Evolutionary conservation across 1,140 invertebrate species (phyloP).

Genomic region (Microplitis demolitor): DNA sequence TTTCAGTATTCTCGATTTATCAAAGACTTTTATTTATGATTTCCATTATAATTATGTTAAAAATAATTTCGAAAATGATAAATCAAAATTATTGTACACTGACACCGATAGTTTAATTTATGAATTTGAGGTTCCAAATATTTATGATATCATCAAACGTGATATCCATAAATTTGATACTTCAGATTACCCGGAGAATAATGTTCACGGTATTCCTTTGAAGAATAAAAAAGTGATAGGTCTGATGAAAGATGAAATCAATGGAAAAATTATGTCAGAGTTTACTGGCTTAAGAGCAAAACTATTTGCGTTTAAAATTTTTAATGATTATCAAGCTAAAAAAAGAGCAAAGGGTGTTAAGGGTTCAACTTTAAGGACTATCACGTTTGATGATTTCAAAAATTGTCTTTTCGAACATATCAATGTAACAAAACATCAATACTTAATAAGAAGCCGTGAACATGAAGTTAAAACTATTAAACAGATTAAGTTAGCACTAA

Average conservation of each 20-base stretch:
- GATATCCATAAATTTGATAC: not conserved
- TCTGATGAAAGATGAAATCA: conserved; percentile 24
- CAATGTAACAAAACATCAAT: not conserved
- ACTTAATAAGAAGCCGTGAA: not conserved
- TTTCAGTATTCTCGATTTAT: not conserved
- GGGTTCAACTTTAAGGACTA: conserved; percentile 5
- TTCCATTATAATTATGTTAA: not conserved
- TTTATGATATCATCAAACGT: no score
- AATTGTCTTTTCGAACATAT: not conserved
- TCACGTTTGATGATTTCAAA: conserved; percentile 14
- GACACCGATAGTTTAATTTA: not conserved
- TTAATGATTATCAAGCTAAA: not conserved
- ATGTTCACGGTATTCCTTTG: conserved; percentile 22
- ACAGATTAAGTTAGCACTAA: conserved; percentile 4
- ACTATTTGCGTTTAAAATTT: conserved; percentile 17
- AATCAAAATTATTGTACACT: not conserved
- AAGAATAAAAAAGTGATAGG: conserved; percentile 26
- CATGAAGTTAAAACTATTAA: conserved; percentile 4
- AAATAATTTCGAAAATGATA: not conserved
- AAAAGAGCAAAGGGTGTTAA: conserved; percentile 25
- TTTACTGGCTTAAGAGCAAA: no score
- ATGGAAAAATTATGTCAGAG: no score
- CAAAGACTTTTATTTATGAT: not conserved
- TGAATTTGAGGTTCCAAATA: no score
- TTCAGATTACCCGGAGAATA: conserved; percentile 5